phyloP scores from a whole-genome alignment of 2,888 invertebrate genomes.

The Smittia aterrima region DNA sequence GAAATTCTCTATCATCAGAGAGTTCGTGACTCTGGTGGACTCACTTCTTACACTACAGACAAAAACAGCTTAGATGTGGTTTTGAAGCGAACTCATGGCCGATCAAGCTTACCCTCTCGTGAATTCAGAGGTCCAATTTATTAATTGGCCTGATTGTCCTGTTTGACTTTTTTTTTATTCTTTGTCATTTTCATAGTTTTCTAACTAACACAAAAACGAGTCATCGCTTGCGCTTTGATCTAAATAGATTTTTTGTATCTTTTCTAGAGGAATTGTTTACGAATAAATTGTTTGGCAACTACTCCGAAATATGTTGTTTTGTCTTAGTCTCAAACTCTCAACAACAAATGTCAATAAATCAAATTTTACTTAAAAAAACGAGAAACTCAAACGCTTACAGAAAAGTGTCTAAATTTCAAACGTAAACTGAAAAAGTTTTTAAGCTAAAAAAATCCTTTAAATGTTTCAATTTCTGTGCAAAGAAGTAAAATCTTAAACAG shows the following conservation, averaged over 20 bases:
- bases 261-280: too few relatives aligned
- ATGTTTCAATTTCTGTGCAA: constrained; percentile 34
- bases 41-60: constrained; percentile 59
- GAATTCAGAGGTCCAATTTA: constrained; percentile 35
- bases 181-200: background rate
- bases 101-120: constrained; percentile 38
- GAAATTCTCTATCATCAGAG: constrained; percentile 61
- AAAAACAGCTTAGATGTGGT: constrained; percentile 65
- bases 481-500: background rate
- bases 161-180: background rate
- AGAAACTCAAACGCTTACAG: background rate
- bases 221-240: too few relatives aligned
- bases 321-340: background rate
- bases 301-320: too few relatives aligned
- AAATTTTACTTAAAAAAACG: background rate
- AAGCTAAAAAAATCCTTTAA: background rate
- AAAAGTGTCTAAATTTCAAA: constrained; percentile 1
- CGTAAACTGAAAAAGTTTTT: background rate
- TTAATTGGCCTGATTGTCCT: constrained; percentile 5
- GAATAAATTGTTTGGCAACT: too few relatives aligned
- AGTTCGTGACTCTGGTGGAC: constrained; percentile 58
- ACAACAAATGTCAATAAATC: background rate
- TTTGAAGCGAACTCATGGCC: constrained; percentile 61
- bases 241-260: too few relatives aligned
- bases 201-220: background rate